Evolutionary conservation across 2,888 invertebrate species (phyloP), one percentile per base, ranked within the genome.

Genomic region (Leptopilina myrica): DNA sequence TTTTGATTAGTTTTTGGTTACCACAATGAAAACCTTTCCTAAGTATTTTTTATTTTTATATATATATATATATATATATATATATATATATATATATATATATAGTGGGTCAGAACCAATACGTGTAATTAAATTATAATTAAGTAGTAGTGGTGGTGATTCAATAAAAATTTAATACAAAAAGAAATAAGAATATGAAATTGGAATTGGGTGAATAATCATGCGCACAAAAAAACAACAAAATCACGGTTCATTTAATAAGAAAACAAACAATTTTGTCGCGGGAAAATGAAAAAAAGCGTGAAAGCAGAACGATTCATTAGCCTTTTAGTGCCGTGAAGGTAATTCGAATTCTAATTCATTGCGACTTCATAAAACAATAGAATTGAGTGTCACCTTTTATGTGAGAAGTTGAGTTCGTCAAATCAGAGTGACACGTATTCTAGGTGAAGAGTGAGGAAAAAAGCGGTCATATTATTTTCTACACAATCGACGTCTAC

Each of bases 311-410:
- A 66, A 43, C 43, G 20, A 46, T 15, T 15, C 20, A 43, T 46
- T 66, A 43, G 15, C 66, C 3, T 33, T 40, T 43, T 7, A 67
- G 15, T 67, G 12, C 7, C 7, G 49, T 12, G 20, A 67, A 67
- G 20, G 20, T 20, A 69, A 26, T 69, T 49, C 15, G 14, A 26
- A 15, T 67, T 46, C n/a, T 46, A 67, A 67, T 46, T 67, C 67
- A 6, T 67, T 46, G 67, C 3, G 26, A 49, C 11, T 69, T 69
- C 20, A 69, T 9, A 15, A 8, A 49, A 69, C 46, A 69, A 69
- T 49, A 20, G 49, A 26, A 69, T 69, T 69, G 43, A 66, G 15
- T 66, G 67, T 49, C 49, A 69, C 49, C 49, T 20, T 69, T 11
- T 20, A 49, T 49, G 67, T 69, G 67, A 49, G 46, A 67, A 67